phyloP scores from a whole-genome alignment of 2,888 invertebrate species.

The Aphodius granarius region DNA sequence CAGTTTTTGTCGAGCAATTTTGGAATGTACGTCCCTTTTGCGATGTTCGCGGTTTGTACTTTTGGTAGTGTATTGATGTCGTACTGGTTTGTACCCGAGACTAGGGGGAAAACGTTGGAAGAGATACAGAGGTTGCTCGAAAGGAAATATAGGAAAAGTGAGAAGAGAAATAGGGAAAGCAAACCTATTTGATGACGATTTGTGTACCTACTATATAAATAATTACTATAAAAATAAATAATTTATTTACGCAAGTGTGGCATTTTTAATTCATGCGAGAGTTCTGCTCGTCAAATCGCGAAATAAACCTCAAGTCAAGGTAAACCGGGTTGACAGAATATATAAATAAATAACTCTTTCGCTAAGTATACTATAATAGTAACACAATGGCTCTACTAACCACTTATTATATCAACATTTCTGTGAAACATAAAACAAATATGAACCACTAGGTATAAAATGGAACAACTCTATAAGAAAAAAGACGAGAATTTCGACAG shows the following conservation, averaged over 20 bases:
- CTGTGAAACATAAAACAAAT: not conserved
- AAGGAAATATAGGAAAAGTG: conserved; percentile 10
- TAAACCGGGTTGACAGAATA: not conserved
- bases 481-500: too few species aligned
- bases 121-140: conserved; percentile 42
- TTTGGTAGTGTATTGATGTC: conserved; percentile 37
- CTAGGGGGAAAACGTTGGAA: conserved; percentile 47
- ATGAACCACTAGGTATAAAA: too few species aligned
- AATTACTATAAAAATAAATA: too few species aligned
- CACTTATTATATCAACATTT: not conserved
- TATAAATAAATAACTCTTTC: not conserved
- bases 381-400: too few species aligned
- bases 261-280: not conserved
- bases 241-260: too few species aligned
- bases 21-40: conserved; percentile 42
- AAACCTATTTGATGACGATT: not conserved
- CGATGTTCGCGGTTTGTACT: conserved; percentile 36
- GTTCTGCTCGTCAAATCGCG: not conserved
- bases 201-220: too few species aligned
- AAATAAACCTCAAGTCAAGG: not conserved
- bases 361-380: too few species aligned
- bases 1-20: conserved; percentile 40
- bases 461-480: too few species aligned
- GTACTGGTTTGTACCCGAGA: conserved; percentile 43
- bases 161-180: conserved; percentile 7